These are phyloP conservation scores for Eurois occulta DNA, from an alignment of 2,888 invertebrate genomes.

Conservation along the genomic window DNA sequence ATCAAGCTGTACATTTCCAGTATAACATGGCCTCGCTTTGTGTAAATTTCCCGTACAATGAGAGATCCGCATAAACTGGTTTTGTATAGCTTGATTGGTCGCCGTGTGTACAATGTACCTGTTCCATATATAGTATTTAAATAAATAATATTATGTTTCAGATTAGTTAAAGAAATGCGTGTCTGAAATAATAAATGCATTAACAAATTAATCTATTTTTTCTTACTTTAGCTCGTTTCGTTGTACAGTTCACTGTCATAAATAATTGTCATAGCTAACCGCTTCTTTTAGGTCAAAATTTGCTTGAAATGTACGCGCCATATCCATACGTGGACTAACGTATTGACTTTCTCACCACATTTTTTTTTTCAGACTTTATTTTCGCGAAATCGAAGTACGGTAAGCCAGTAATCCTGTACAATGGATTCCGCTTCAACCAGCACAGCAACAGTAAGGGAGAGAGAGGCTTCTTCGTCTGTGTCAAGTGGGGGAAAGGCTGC, in stretches of 20 bases:
- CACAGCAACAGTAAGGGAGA: slow-evolving; percentile 69
- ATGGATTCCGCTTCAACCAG: slow-evolving; percentile 70
- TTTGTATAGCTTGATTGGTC: too few relatives aligned
- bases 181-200: slow-evolving; percentile 8
- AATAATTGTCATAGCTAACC: not conserved
- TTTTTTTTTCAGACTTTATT: slow-evolving; percentile 39
- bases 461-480: slow-evolving; percentile 72
- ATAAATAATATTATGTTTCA: not conserved
- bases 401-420: slow-evolving; percentile 69
- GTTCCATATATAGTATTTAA: not conserved
- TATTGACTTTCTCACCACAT: not conserved
- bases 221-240: not conserved
- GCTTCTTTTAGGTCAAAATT: not conserved
- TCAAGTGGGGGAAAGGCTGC: slow-evolving; percentile 74
- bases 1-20: too few relatives aligned
- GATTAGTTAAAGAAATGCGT: not conserved
- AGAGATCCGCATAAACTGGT: too few relatives aligned
- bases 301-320: not conserved
- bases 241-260: not conserved
- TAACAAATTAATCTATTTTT: not conserved
- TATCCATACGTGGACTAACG: not conserved
- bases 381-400: slow-evolving; percentile 73
- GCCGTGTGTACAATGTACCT: too few relatives aligned
- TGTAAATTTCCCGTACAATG: too few relatives aligned
- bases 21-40: too few relatives aligned